Conservation (phyloP, 2,113 vertebrate species). For the Oophaga pumilio region DNA sequence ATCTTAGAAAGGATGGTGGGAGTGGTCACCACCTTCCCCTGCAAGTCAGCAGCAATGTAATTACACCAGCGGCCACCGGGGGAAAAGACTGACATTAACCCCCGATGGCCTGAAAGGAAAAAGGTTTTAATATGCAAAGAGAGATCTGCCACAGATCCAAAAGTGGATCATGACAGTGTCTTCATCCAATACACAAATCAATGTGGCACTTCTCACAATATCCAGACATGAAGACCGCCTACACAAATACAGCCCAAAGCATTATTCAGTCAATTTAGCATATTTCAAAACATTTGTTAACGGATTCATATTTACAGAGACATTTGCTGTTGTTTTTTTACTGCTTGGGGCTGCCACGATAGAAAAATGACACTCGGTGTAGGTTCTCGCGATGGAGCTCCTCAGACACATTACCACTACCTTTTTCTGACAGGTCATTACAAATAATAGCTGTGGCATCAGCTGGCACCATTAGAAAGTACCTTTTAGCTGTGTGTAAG, state of each 20-base stretch:
- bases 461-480: constrained; percentile 51
- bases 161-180: no score
- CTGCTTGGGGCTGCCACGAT: constrained; percentile 33
- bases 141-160: no score
- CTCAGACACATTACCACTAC: constrained; percentile 45
- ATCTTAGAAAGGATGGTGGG: no score
- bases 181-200: background rate
- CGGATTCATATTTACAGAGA: constrained; percentile 21
- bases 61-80: no score
- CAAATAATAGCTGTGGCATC: constrained; percentile 49
- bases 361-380: constrained; percentile 40
- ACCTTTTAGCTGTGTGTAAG: constrained; percentile 37
- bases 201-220: background rate
- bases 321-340: constrained; percentile 10
- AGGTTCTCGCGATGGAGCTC: background rate
- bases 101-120: no score
- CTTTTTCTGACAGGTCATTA: constrained; percentile 54
- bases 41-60: no score
- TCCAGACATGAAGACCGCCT: background rate
- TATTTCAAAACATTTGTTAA: constrained; percentile 4
- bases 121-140: no score
- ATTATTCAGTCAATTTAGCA: background rate
- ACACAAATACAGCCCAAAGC: constrained; percentile 7
- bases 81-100: no score
- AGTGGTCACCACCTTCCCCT: no score